Conservation (phyloP, 2,797 vertebrate species). For the Bufotes viridis region DNA sequence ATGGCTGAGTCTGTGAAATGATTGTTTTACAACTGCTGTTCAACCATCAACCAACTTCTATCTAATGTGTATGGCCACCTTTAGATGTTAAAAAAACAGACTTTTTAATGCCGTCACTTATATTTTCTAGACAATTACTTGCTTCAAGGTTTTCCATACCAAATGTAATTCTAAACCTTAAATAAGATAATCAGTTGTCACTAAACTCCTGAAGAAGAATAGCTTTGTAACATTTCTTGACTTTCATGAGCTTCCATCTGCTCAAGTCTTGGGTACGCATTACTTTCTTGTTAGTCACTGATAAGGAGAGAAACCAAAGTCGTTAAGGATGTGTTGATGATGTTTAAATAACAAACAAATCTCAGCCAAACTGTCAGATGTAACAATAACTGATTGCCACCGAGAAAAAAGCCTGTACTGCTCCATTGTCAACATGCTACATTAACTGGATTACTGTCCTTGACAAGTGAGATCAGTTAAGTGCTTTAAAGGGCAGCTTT, state of each 20-base stretch:
- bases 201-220: constrained; percentile 16
- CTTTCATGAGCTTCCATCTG: constrained; percentile 46
- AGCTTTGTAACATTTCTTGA: constrained; percentile 25
- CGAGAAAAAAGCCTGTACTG: constrained; percentile 53
- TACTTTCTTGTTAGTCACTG: constrained; percentile 59
- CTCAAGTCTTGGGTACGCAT: constrained; percentile 40
- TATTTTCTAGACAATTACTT: neutral
- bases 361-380: constrained; percentile 62
- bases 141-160: neutral
- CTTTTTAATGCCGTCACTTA: neutral
- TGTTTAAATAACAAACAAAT: constrained; percentile 65
- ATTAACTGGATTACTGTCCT: constrained; percentile 61
- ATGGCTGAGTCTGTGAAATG: no score
- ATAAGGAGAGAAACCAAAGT: constrained; percentile 60
- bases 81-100: neutral
- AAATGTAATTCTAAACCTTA: neutral
- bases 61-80: no score
- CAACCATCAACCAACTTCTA: no score
- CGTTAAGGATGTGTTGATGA: constrained; percentile 62
- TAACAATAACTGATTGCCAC: constrained; percentile 63
- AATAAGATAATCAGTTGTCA: constrained; percentile 10
- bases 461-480: constrained; percentile 62
- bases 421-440: constrained; percentile 62
- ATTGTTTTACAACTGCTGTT: no score
- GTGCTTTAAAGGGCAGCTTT: constrained; percentile 59